Percentiles rank a stretch among this genome's conserved stretches.
These are phyloP conservation scores for Sinocyclocheilus rhinocerous DNA, from an alignment of 2,113 vertebrate species.

Conservation along the genomic window DNA sequence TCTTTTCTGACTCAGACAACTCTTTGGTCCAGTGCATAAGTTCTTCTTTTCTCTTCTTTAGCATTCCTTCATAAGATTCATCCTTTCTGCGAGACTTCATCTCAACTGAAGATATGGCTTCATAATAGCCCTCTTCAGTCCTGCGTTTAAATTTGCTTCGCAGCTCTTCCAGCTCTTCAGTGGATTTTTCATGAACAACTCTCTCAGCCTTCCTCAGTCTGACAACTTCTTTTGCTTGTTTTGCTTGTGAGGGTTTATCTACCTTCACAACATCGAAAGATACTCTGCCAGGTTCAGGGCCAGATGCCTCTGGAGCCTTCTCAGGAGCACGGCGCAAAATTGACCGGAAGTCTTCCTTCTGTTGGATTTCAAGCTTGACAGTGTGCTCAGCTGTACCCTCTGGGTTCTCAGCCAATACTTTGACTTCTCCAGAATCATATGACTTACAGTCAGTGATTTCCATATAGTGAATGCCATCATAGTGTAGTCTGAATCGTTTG, in stretches of 20 bases:
- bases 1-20: constrained; percentile 91
- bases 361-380: constrained; percentile 92
- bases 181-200: constrained; percentile 86
- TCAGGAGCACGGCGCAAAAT: constrained; percentile 92
- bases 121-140: constrained; percentile 96
- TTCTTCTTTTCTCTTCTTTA: constrained; percentile 96
- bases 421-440: constrained; percentile 94
- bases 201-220: constrained; percentile 90
- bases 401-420: constrained; percentile 91
- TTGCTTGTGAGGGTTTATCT: constrained; percentile 80
- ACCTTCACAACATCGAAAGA: constrained; percentile 91
- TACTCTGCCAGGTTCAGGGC: constrained; percentile 81
- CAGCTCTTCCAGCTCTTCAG: constrained; percentile 94
- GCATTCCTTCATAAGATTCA: constrained; percentile 93
- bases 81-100: constrained; percentile 93
- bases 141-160: constrained; percentile 97
- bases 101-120: constrained; percentile 96
- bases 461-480: constrained; percentile 96
- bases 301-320: constrained; percentile 76
- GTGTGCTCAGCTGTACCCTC: constrained; percentile 90
- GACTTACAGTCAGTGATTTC: constrained; percentile 95
- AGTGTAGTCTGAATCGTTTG: constrained; percentile 88
- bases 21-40: constrained; percentile 93
- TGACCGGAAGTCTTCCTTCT: constrained; percentile 93
- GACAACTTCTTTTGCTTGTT: constrained; percentile 91